Base-by-base conservation (phyloP, 1,140 invertebrate genomes). In the Nephila pilipes region DNA sequence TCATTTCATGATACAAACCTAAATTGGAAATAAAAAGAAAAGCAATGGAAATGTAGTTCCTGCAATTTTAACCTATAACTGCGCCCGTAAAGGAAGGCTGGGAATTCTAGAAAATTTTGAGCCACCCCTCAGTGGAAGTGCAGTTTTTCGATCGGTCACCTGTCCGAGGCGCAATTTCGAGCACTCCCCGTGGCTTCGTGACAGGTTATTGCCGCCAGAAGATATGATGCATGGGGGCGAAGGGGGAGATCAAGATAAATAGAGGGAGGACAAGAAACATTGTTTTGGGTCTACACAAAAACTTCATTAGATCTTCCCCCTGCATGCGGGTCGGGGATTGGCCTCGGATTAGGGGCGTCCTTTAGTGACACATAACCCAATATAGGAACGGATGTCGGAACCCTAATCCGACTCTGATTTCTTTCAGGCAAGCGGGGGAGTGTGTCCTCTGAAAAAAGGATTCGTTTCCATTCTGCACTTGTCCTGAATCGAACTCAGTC, bases 311-410 rank as follows among this genome's bases (percentile, higher is more conserved):
- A 16, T 46, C 12, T 8, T n/a, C 63, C 10, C 22, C 38, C 58
- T 46, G 65, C 46, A 22, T 32, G 63, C 63, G 63, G 63, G 63
- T 65, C 63, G 25, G 63, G 63, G 63, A 65, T 65, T 65, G 63
- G 63, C 14, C 60, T 57, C 69, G 87, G 87, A 90, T 90, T 90
- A 90, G 60, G 20, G 25, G 87, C 58, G 20, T 88, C 25, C 63
- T 88, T 65, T 46, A 63, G 87, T 54, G 87, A 90, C 69, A 90
- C 87, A 79, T 80, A 90, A 90, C 54, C 69, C 87, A 90, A 90
- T 90, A 90, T 90, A 38, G 87, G 65, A 79, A 25, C 65, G 25
- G 87, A 90, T 90, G 32, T 79, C 54, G 69, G 25, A 25, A n/a
- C 36, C 20, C 46, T 54, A 55, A 85, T 54, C 54, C 63, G n/a